Percentiles rank a stretch among this genome's conserved stretches.
phyloP scores from a whole-genome alignment of 2,113 vertebrate genomes.

The Festucalex cinctus region DNA sequence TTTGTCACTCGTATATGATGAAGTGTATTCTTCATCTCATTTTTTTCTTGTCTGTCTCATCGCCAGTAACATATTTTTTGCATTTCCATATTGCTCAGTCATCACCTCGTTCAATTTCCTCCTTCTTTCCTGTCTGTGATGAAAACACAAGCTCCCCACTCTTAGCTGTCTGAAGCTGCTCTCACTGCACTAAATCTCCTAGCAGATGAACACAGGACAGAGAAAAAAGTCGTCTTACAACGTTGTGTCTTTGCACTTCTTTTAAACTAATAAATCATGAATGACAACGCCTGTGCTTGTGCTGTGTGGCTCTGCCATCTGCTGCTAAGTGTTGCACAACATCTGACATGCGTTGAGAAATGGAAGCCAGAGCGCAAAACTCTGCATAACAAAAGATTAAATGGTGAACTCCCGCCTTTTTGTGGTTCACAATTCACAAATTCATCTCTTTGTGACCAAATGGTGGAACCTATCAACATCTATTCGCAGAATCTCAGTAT shows the following conservation, averaged over 20 bases:
- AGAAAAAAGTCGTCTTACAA: conserved; percentile 40
- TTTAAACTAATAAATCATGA: conserved; percentile 48
- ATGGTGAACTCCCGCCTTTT: background rate
- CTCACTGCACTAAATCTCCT: conserved; percentile 50
- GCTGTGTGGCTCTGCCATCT: conserved; percentile 45
- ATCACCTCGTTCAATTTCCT: conserved; percentile 67
- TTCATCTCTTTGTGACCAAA: background rate
- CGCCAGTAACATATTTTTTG: conserved; percentile 14
- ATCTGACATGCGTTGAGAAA: conserved; percentile 45
- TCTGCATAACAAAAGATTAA: conserved; percentile 20
- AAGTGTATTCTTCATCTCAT: background rate
- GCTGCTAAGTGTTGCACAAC: conserved; percentile 55
- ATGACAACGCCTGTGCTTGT: conserved; percentile 16
- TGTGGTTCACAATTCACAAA: background rate
- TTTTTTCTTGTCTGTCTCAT: background rate
- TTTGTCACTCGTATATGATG: background rate
- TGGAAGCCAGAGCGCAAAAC: conserved; percentile 18
- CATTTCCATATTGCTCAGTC: conserved; percentile 51
- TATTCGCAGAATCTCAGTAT: too few species aligned
- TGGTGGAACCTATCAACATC: background rate
- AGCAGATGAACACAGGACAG: conserved; percentile 17
- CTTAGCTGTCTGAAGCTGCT: conserved; percentile 45
- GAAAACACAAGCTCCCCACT: conserved; percentile 54
- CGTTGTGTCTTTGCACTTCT: conserved; percentile 38
- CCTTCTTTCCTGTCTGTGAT: conserved; percentile 60